These are phyloP conservation scores for Dichetophora obliterata DNA, from an alignment of 2,888 invertebrate genomes.

Conservation along the genomic window DNA sequence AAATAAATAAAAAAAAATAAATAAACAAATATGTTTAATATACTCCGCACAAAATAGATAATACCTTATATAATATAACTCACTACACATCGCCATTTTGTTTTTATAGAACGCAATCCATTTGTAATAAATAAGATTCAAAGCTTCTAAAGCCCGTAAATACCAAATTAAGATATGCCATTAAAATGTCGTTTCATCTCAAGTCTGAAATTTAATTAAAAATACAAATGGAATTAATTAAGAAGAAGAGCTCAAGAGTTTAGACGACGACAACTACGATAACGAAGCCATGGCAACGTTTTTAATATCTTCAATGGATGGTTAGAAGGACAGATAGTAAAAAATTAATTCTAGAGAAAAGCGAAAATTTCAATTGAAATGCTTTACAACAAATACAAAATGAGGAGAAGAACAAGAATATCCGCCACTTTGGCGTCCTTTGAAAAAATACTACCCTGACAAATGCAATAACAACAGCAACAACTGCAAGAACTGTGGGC, in stretches of 20 bases:
- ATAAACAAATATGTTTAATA: too few species aligned
- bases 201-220: background rate
- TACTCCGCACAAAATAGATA: too few species aligned
- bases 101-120: too few species aligned
- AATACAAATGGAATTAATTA: slow-evolving; percentile 2
- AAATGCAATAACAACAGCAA: background rate
- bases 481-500: slow-evolving; percentile 25
- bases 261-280: background rate
- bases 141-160: too few species aligned
- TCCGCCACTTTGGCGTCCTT: slow-evolving; percentile 1
- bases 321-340: background rate
- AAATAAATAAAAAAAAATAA: too few species aligned
- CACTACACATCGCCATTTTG: too few species aligned
- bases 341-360: slow-evolving; percentile 28
- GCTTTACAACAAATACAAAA: slow-evolving; percentile 1
- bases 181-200: too few species aligned
- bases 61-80: too few species aligned
- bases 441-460: background rate
- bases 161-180: too few species aligned
- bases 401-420: background rate
- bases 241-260: background rate
- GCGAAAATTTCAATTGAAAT: slow-evolving; percentile 31
- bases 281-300: background rate
- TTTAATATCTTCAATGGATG: background rate
- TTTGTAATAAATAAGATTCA: too few species aligned